phyloP scores from a whole-genome alignment of 2,888 invertebrate species.

The Drosophila mercatorum region DNA sequence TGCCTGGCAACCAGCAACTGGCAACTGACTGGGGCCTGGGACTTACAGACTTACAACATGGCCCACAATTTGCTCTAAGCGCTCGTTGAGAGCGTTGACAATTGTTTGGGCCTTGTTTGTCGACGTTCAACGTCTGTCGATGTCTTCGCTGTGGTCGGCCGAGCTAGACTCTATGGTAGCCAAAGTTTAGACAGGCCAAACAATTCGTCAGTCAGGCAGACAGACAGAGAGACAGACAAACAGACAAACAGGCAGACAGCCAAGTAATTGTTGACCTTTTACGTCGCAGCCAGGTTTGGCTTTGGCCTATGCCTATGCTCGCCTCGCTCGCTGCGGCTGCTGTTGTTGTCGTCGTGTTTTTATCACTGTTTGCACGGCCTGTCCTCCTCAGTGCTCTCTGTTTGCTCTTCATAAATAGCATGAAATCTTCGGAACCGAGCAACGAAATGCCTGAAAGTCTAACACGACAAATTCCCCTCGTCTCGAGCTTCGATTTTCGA shows the following conservation, averaged over 20 bases:
- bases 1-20: constrained; percentile 60
- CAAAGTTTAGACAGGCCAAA: constrained; percentile 79
- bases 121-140: constrained; percentile 50
- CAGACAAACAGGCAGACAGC: constrained; percentile 41
- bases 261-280: constrained; percentile 82
- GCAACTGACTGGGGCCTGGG: constrained; percentile 9
- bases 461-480: constrained; percentile 69
- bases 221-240: background rate
- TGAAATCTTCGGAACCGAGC: constrained; percentile 75
- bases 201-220: constrained; percentile 72
- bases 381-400: constrained; percentile 53
- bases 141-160: constrained; percentile 64
- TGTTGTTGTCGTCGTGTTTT: constrained; percentile 66
- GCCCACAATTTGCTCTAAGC: constrained; percentile 79
- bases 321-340: constrained; percentile 42
- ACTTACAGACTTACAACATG: constrained; percentile 68
- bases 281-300: constrained; percentile 69
- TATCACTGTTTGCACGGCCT: constrained; percentile 78
- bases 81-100: constrained; percentile 77
- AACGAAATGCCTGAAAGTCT: constrained; percentile 78
- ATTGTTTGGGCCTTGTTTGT: constrained; percentile 79
- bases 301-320: constrained; percentile 47
- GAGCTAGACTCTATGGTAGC: constrained; percentile 78
- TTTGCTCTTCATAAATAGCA: constrained; percentile 79
- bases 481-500: constrained; percentile 69